Conservation (phyloP, 2,113 vertebrate genomes). For the Felis catus region F.catus_Fca126_mat1.0 CM031424.1:19647501-19648000, state of each 20-base stretch:
- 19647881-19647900: not conserved
- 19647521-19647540: not conserved
- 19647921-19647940: not conserved
- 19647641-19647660: not conserved
- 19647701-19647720: not conserved
- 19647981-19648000: not conserved
- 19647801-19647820: not conserved
- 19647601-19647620: not conserved
- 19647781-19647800: not conserved
- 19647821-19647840: not conserved
- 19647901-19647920: not conserved
- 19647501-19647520: too few relatives aligned
- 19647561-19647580: not conserved
- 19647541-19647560: not conserved
- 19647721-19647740: not conserved
- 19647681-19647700: not conserved
- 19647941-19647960: slow-evolving; percentile 15
- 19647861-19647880: not conserved
- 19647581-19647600: not conserved
- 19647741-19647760: not conserved
- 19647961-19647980: slow-evolving; percentile 16
- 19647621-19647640: not conserved
- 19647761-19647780: not conserved
- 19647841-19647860: not conserved
- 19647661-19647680: not conserved